A percentile compares a stretch with the other conserved stretches of the same genome.
These are phyloP conservation scores for Metridium senile DNA, from an alignment of 92 coral and sea anemone species.

Conservation along the genomic window DNA sequence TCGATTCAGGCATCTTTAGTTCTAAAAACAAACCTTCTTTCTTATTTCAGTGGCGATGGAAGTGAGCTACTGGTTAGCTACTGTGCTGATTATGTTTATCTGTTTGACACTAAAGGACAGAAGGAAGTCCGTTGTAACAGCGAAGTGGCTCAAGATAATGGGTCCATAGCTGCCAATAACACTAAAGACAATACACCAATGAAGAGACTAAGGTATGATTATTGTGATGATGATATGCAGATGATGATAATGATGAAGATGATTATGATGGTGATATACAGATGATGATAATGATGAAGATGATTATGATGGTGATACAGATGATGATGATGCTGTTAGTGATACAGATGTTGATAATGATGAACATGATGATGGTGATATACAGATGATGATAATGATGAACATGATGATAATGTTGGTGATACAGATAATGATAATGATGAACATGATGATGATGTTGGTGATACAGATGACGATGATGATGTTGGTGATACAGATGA, in stretches of 20 bases:
- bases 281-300: not conserved
- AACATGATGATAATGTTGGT: not conserved
- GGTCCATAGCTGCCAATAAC: constrained; percentile 44
- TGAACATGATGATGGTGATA: not conserved
- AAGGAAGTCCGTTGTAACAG: constrained; percentile 37
- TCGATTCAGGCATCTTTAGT: too few relatives aligned
- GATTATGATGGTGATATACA: not conserved
- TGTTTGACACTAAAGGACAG: constrained; percentile 65
- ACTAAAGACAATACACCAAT: constrained; percentile 79
- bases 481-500: too few relatives aligned
- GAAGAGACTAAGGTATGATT: constrained; percentile 59
- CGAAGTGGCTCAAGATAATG: constrained; percentile 47
- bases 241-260: not conserved
- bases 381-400: not conserved
- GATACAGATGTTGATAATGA: not conserved
- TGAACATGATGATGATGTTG: too few relatives aligned
- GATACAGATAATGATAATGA: not conserved
- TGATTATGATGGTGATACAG: not conserved
- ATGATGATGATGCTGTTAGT: not conserved
- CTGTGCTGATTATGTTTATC: constrained; percentile 94
- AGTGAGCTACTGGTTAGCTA: constrained; percentile 89
- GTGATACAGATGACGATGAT: too few relatives aligned
- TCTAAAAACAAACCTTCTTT: too few relatives aligned
- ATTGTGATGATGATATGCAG: not conserved
- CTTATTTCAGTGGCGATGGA: constrained; percentile 70